A percentile compares a stretch with the other conserved stretches of the same genome.
Conservation (phyloP, 2,888 invertebrate species). For the Volucella inanis region DNA sequence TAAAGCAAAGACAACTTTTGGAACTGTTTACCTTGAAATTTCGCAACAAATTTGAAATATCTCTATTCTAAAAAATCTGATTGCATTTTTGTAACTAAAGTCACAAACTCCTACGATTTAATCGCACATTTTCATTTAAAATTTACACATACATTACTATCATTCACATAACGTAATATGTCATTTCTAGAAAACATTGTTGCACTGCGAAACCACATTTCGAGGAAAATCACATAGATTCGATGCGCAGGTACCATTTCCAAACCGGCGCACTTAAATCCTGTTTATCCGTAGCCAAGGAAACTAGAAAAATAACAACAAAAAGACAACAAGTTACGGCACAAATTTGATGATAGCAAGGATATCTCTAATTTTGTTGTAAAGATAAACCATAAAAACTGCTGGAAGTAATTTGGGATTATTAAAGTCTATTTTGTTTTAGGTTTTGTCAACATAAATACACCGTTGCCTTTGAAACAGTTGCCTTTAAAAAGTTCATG, state of each 20-base stretch:
- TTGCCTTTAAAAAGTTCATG: slow-evolving; percentile 60
- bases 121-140: too few species aligned
- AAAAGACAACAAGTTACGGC: slow-evolving; percentile 74
- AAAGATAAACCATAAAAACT: slow-evolving; percentile 38
- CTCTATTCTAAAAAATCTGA: too few species aligned
- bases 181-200: too few species aligned
- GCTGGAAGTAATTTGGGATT: background rate
- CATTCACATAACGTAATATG: too few species aligned
- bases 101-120: too few species aligned
- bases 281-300: slow-evolving; percentile 64
- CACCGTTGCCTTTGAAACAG: slow-evolving; percentile 61
- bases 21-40: too few species aligned
- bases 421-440: slow-evolving; percentile 5
- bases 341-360: slow-evolving; percentile 58
- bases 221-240: background rate
- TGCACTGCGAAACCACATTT: too few species aligned
- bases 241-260: slow-evolving; percentile 48
- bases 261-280: slow-evolving; percentile 38
- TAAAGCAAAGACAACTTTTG: too few species aligned
- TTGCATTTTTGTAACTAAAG: too few species aligned
- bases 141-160: too few species aligned
- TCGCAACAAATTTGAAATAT: too few species aligned
- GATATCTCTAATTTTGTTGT: slow-evolving; percentile 34
- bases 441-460: slow-evolving; percentile 46
- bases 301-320: slow-evolving; percentile 73